These are phyloP conservation scores for Hydrolagus affinis DNA, from an alignment of 2,113 vertebrate species.

Conservation along the genomic window DNA sequence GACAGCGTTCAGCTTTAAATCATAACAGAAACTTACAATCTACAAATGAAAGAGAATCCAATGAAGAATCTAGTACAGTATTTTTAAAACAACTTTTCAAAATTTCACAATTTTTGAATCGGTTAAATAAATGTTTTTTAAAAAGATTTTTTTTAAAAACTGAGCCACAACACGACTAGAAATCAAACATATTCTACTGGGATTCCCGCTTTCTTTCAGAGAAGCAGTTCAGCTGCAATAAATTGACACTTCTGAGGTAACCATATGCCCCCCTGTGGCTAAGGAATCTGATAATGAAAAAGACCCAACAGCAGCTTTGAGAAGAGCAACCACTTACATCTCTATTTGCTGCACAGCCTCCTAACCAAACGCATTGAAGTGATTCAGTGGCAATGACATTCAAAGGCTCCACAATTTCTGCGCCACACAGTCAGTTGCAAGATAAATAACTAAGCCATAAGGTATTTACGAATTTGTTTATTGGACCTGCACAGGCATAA, in stretches of 20 bases:
- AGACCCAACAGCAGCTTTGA: not conserved
- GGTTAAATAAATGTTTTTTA: not conserved
- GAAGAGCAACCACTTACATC: not conserved
- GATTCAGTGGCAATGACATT: not conserved
- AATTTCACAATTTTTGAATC: not conserved
- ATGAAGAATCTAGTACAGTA: not conserved
- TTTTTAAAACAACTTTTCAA: not conserved
- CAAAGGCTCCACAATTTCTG: not conserved
- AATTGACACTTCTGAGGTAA: not conserved
- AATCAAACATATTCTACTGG: not conserved
- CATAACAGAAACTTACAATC: not conserved
- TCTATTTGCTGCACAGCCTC: not conserved
- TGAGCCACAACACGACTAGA: not conserved
- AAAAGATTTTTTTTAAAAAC: no score
- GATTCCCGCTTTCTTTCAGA: not conserved
- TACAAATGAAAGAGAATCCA: not conserved
- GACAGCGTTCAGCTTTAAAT: not conserved
- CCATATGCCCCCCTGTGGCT: not conserved
- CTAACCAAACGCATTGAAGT: not conserved
- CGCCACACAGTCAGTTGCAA: not conserved
- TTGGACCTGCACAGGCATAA: not conserved
- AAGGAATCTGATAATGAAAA: slow-evolving; percentile 1
- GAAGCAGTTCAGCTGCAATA: slow-evolving; percentile 15
- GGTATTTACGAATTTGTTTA: not conserved
- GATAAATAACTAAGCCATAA: not conserved